Percentiles rank a stretch among this genome's conserved stretches.
Evolutionary conservation across 2,797 vertebrate species (phyloP).

Genomic region (Picus viridis): DNA sequence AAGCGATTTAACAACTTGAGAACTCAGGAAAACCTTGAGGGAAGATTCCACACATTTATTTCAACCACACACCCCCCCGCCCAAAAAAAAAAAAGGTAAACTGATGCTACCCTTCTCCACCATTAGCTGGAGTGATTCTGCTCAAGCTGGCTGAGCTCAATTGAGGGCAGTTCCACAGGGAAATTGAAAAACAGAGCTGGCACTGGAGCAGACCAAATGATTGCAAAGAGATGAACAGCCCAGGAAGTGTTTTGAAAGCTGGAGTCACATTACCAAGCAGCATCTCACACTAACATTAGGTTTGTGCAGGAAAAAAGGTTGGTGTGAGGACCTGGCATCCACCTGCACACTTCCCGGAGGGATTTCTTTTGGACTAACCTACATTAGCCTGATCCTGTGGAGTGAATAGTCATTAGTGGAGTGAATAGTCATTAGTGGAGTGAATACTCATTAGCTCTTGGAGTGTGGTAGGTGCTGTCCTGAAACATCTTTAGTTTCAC

Average conservation of each 20-base stretch:
- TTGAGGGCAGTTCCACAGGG: not conserved
- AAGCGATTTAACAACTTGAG: conserved; percentile 52
- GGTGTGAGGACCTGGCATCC: not conserved
- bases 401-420: not conserved
- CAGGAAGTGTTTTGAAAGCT: not conserved
- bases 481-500: not conserved
- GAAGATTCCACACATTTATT: conserved; percentile 1
- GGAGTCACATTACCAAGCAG: not conserved
- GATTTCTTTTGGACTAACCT: not conserved
- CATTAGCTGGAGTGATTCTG: not conserved
- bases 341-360: not conserved
- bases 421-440: not conserved
- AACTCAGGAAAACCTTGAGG: conserved; percentile 45
- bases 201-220: not conserved
- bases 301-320: not conserved
- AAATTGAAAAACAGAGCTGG: not conserved
- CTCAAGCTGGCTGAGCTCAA: not conserved
- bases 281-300: not conserved
- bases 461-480: not conserved
- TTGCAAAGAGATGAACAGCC: not conserved
- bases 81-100: not conserved
- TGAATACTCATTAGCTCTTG: not conserved
- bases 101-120: not conserved
- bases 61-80: not conserved
- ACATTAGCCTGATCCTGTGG: not conserved